These are phyloP conservation scores for Conus betulinus DNA, from an alignment of 1,140 invertebrate species.

Conservation along the genomic window DNA sequence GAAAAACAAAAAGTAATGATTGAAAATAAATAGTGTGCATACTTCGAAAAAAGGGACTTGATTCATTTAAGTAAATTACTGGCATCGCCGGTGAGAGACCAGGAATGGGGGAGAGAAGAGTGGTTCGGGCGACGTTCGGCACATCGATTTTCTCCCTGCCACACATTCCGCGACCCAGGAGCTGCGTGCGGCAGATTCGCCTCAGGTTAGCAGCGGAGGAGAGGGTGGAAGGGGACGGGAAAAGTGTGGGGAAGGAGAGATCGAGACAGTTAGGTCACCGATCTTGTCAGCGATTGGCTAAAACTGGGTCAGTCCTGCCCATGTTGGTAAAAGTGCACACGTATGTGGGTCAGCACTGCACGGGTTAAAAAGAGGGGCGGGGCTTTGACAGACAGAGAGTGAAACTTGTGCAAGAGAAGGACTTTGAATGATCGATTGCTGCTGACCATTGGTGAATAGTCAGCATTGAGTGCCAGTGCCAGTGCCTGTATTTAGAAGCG, in stretches of 20 bases:
- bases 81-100: too few relatives aligned
- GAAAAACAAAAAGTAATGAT: too few relatives aligned
- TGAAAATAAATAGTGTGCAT: too few relatives aligned
- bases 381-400: background rate
- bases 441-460: background rate
- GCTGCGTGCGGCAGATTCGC: background rate
- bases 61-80: too few relatives aligned
- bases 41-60: too few relatives aligned
- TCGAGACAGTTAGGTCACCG: background rate
- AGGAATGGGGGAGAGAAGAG: background rate
- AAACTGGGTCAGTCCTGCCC: constrained; percentile 10
- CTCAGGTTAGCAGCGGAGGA: too few relatives aligned
- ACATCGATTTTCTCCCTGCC: background rate
- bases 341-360: background rate
- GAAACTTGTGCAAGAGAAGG: background rate
- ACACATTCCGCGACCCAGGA: background rate
- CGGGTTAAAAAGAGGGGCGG: background rate
- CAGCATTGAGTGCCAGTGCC: too few relatives aligned
- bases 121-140: background rate
- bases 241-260: background rate
- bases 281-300: constrained; percentile 1
- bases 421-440: too few relatives aligned
- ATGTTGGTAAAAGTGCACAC: background rate
- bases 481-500: too few relatives aligned
- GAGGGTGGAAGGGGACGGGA: too few relatives aligned